Percentiles rank a stretch among this genome's conserved stretches.
These are phyloP conservation scores for Lepidothrix coronata DNA, from an alignment of 2,113 vertebrate genomes.

Conservation along the genomic window DNA sequence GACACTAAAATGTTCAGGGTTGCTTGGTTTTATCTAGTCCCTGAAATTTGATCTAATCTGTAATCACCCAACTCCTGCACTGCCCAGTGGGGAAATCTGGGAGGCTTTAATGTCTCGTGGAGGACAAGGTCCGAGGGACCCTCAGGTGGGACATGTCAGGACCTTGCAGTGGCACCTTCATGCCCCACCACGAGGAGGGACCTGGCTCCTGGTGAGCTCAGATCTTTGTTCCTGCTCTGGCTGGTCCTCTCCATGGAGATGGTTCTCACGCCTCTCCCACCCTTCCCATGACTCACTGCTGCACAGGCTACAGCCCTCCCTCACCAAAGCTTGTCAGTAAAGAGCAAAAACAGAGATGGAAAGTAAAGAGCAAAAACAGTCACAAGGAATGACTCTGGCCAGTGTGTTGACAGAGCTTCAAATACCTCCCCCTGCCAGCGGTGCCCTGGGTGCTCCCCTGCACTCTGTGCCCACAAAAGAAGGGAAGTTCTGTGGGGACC, in stretches of 20 bases:
- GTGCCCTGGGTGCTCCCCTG: not conserved
- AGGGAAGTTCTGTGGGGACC: not conserved
- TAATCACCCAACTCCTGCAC: not conserved
- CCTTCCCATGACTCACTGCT: conserved; percentile 21
- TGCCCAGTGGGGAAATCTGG: not conserved
- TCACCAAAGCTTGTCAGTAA: not conserved
- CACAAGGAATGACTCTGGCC: not conserved
- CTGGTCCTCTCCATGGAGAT: conserved; percentile 44
- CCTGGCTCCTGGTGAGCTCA: not conserved
- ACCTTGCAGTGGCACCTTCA: not conserved
- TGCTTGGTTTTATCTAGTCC: not conserved
- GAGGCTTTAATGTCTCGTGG: not conserved
- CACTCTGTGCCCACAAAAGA: not conserved
- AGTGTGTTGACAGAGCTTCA: not conserved
- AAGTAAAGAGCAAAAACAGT: not conserved
- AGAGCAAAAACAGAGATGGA: not conserved
- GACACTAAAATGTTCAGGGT: not conserved
- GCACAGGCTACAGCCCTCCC: not conserved
- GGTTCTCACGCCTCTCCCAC: conserved; percentile 3
- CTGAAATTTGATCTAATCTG: not conserved
- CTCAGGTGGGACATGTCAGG: fast-evolving
- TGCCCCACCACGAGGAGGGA: not conserved
- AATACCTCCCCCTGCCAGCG: not conserved
- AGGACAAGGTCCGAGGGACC: not conserved
- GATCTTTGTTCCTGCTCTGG: not conserved